Percentiles rank a stretch among this genome's conserved stretches.
Conservation (phyloP, 2,888 invertebrate genomes). For the Rhagophthalmus giganteus region DNA sequence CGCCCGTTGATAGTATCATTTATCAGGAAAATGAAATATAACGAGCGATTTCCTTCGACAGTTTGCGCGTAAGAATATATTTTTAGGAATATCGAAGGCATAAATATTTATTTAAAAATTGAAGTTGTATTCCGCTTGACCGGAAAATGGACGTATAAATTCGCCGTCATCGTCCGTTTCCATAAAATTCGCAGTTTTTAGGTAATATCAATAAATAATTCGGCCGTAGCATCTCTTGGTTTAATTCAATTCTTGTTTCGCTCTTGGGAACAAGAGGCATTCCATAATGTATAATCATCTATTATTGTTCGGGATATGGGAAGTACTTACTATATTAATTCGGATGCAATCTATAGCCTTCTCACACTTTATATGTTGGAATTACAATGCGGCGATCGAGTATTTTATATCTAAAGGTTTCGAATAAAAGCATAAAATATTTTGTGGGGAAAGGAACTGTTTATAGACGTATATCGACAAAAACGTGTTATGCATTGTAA, state of each 20-base stretch:
- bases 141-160: conserved; percentile 26
- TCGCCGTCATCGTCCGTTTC: conserved; percentile 29
- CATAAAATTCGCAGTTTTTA: conserved; percentile 40
- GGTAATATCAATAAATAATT: conserved; percentile 45
- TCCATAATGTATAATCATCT: not conserved
- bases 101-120: conserved; percentile 36
- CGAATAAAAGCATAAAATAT: no score
- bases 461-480: no score
- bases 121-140: conserved; percentile 31
- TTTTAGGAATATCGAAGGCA: conserved; percentile 25
- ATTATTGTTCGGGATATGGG: no score
- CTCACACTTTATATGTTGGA: no score
- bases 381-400: no score
- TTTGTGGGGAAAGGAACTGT: no score
- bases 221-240: conserved; percentile 25
- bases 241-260: conserved; percentile 14
- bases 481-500: no score
- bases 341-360: no score
- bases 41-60: conserved; percentile 21
- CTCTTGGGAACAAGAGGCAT: not conserved
- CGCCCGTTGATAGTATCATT: conserved; percentile 20
- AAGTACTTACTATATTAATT: no score
- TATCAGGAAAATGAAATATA: conserved; percentile 26
- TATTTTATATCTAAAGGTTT: no score
- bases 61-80: conserved; percentile 22